A percentile compares a stretch with the other conserved stretches of the same genome.
Conservation (phyloP, 2,888 invertebrate species). For the Ophioninae sp. region DNA sequence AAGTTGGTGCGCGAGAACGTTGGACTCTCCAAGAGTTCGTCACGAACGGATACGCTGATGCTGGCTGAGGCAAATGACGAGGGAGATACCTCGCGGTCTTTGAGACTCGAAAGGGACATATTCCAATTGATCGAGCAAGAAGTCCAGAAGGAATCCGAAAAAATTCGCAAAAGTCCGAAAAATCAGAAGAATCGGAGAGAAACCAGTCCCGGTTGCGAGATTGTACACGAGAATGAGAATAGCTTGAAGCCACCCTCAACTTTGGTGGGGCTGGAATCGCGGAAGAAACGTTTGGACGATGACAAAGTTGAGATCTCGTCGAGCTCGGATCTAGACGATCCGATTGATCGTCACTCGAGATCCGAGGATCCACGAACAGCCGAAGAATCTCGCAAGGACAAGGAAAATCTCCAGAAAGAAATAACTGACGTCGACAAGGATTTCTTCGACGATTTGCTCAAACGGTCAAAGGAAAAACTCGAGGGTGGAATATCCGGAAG, state of each 20-base stretch:
- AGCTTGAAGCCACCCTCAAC: constrained; percentile 67
- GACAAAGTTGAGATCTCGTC: constrained; percentile 76
- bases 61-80: constrained; percentile 68
- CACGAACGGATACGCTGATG: constrained; percentile 73
- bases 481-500: constrained; percentile 77
- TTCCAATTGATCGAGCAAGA: constrained; percentile 77
- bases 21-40: constrained; percentile 73
- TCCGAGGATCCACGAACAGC: constrained; percentile 71
- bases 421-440: constrained; percentile 79
- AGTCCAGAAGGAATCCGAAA: constrained; percentile 75
- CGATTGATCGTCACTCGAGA: constrained; percentile 76
- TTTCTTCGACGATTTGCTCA: constrained; percentile 76
- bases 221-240: constrained; percentile 71
- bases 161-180: constrained; percentile 72
- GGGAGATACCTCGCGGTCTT: constrained; percentile 65
- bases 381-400: constrained; percentile 69
- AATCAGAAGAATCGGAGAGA: constrained; percentile 69
- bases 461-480: constrained; percentile 71
- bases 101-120: constrained; percentile 75
- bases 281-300: constrained; percentile 75
- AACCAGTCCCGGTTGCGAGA: constrained; percentile 69
- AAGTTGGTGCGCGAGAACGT: constrained; percentile 75
- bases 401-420: constrained; percentile 77
- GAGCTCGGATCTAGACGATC: constrained; percentile 78
- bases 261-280: constrained; percentile 69